These are phyloP conservation scores for Aurelia coerulea DNA, from an alignment of 30 jellyfish, hydroid and myxozoan species.

Conservation along the genomic window DNA sequence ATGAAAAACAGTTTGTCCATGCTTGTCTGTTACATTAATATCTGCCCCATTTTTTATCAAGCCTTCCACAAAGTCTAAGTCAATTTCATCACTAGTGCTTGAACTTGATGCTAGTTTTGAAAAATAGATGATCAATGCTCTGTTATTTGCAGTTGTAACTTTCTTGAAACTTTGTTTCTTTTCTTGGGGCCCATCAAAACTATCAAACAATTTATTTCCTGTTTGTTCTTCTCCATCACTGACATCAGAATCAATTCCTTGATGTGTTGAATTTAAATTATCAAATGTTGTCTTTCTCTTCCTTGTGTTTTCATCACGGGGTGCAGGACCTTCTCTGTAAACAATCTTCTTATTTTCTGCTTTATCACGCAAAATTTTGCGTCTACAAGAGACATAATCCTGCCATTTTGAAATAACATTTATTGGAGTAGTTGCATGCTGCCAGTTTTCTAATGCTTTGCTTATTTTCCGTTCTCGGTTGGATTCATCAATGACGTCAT, in stretches of 20 bases:
- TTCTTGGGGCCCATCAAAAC: conserved; percentile 1
- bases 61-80: conserved; percentile 79
- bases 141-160: conserved; percentile 35
- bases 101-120: conserved; percentile 72
- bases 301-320: conserved; percentile 10
- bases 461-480: not conserved
- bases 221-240: conserved; percentile 58
- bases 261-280: conserved; percentile 55
- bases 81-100: conserved; percentile 58
- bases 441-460: conserved; percentile 41
- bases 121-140: conserved; percentile 70
- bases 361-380: conserved; percentile 1
- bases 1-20: conserved; percentile 89
- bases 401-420: conserved; percentile 64
- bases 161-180: not conserved
- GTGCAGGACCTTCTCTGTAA: conserved; percentile 71
- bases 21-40: conserved; percentile 66
- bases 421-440: conserved; percentile 22
- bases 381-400: conserved; percentile 56
- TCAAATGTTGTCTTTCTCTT: conserved; percentile 38
- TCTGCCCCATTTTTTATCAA: conserved; percentile 84
- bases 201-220: not conserved
- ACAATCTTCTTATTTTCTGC: not conserved
- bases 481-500: not conserved
- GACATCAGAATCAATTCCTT: conserved; percentile 80